phyloP scores from a whole-genome alignment of 2,888 invertebrate species.

The Coronaproctus castanopsis region DNA sequence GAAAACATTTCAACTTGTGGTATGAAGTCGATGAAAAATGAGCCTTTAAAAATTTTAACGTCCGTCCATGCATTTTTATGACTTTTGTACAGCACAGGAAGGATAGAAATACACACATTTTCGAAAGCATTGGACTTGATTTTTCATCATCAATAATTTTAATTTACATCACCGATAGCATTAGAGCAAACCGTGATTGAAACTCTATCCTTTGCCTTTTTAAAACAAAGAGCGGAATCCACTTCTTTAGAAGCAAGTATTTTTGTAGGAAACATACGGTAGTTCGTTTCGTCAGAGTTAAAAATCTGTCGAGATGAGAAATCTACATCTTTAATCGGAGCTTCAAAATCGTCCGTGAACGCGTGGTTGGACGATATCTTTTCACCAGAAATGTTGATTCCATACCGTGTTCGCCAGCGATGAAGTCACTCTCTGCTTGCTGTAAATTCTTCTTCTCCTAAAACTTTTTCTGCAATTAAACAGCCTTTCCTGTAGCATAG shows the following conservation, averaged over 20 bases:
- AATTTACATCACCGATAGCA: slow-evolving; percentile 19
- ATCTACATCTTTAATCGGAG: slow-evolving; percentile 4
- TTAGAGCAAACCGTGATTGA: slow-evolving; percentile 21
- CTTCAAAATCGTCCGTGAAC: slow-evolving; percentile 16
- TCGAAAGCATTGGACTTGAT: slow-evolving; percentile 19
- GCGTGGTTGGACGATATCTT: slow-evolving; percentile 14
- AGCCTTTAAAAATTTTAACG: slow-evolving; percentile 9
- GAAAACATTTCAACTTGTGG: slow-evolving; percentile 13
- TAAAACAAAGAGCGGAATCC: slow-evolving; percentile 20
- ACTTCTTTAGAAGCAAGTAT: slow-evolving; percentile 18
- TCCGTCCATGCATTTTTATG: slow-evolving; percentile 18
- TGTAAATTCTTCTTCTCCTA: slow-evolving; percentile 2
- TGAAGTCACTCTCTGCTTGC: slow-evolving; percentile 18
- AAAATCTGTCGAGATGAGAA: slow-evolving; percentile 18
- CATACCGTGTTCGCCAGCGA: slow-evolving; percentile 20
- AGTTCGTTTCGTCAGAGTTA: slow-evolving; percentile 21
- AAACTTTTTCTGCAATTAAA: not conserved
- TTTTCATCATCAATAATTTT: slow-evolving; percentile 20
- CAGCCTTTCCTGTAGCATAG: too few species aligned
- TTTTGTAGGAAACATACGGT: slow-evolving; percentile 19
- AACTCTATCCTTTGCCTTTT: slow-evolving; percentile 20
- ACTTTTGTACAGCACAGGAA: slow-evolving; percentile 17
- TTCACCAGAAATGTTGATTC: slow-evolving; percentile 18
- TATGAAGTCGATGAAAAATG: slow-evolving; percentile 17
- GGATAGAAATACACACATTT: slow-evolving; percentile 15